Evolutionary conservation across 1,140 invertebrate genomes (phyloP), one percentile per base, ranked within the genome.

Genomic region (Cotesia glomerata): DNA sequence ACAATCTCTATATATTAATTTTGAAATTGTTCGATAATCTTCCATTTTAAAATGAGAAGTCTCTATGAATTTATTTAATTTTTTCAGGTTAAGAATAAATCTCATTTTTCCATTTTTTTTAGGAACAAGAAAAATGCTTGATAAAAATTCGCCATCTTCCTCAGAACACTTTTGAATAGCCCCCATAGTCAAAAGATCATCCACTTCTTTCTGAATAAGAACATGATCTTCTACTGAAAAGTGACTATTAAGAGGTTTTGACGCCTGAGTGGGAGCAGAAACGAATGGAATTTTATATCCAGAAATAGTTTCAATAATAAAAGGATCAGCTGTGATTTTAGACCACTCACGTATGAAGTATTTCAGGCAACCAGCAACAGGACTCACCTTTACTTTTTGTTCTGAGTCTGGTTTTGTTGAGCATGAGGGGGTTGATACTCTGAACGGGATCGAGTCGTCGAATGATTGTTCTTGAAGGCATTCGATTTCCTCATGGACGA

Each of bases 51-150:
- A 79, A 71, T 77, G 77, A 8, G 51, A 11, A 16, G 74, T 70
- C 18, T 52, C 36, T 3, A 79, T 79, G 49, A 75, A 78, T 59
- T 74, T 72, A 63, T 79, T 79, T 34, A 77, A 52, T 5, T 75
- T 65, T 73, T 78, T 78, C 71, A 77, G 66, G 67, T 80, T 80
- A 7, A 79, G 51, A 13, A 79, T 75, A 26, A 81, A 76, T 66
- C 78, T 68, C 32, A 68, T 74, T 68, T 74, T 72, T 3, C 77
- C 79, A 68, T 78, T 77, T 4, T 65, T 74, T 56, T 79, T 78
- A 7, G 75, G 65, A 4, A 76, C 64, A n/a, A 78, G 70, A 63
- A 78, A 81, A 39, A 70, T 58, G 8, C 18, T 71, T 8, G 78
- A 79, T 16, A 80, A 52, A 45, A 75, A 78, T 56, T 77, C 74